Base-by-base conservation (phyloP, 2,113 vertebrate species). In the Pteropus alecto region DNA sequence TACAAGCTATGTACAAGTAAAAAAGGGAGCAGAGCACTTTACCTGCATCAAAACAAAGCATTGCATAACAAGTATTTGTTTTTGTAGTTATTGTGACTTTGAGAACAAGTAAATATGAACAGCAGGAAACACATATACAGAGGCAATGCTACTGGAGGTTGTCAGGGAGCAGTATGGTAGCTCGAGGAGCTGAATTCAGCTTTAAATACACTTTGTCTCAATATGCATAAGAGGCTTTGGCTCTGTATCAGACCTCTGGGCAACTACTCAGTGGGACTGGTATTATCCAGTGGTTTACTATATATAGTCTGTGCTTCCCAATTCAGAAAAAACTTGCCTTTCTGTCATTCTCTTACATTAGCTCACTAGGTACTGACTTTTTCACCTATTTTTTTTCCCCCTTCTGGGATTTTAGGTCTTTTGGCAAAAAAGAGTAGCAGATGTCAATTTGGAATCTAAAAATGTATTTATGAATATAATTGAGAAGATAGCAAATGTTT, bases 171-270 rank as follows among this genome's bases (percentile, higher is more conserved):
- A 97, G 98, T 97, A 97, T 98, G 98, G 98, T 98, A 98, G 98
- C 98, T 98, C 97, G 95, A 98, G 98, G 97, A 98, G 94, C 98
- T 98, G 98, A 97, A 97, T 98, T 98, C 97, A 95, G 96, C 97
- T 98, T 96, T 97, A 98, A 98, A 98, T 98, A 97, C 98, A 98
- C 99, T 99, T 99, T 99, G 99, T 99, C 98, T 99, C 98, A 98
- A 96, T 98, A 96, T 98, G 98, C 87, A 95, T 98, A 98, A 98
- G 97, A 98, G 97, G 98, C 98, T 98, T 98, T 99, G 98, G 98
- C 97, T 97, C 98, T 95, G 98, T 98, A 98, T 99, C 98, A 99
- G 98, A 98, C 98, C 98, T 99, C 98, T 97, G 98, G 99, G 98
- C 99, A 98, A 97, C 98, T 98, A 98, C 98, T 96, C 98, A 99